phyloP scores from a whole-genome alignment of 2,888 invertebrate genomes.

The Aphodius granarius region DNA sequence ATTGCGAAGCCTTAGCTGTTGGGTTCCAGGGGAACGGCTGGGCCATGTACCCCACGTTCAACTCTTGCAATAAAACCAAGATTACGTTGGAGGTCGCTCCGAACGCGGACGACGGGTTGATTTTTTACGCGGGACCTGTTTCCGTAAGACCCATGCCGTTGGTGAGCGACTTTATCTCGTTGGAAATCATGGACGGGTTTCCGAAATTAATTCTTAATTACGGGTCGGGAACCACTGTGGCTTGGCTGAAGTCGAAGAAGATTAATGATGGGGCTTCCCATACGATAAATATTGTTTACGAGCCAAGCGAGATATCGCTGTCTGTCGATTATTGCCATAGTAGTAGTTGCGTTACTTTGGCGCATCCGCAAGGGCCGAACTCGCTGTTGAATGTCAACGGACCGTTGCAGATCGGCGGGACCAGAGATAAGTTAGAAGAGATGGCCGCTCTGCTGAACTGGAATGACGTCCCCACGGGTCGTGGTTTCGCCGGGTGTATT shows the following conservation, averaged over 20 bases:
- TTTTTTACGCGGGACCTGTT: slow-evolving; percentile 90
- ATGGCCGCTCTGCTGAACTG: slow-evolving; percentile 68
- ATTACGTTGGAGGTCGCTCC: slow-evolving; percentile 83
- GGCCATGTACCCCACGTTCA: slow-evolving; percentile 88
- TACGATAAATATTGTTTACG: slow-evolving; percentile 77
- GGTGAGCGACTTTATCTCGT: slow-evolving; percentile 82
- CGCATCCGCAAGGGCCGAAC: slow-evolving; percentile 41
- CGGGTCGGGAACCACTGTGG: slow-evolving; percentile 77
- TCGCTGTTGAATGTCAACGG: slow-evolving; percentile 68
- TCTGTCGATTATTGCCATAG: slow-evolving; percentile 50
- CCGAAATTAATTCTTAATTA: slow-evolving; percentile 84
- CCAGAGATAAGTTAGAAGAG: slow-evolving; percentile 65
- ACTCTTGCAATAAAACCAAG: slow-evolving; percentile 82
- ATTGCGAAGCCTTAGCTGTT: slow-evolving; percentile 86
- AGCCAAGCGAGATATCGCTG: slow-evolving; percentile 49
- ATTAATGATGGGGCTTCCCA: slow-evolving; percentile 87
- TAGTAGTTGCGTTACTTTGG: slow-evolving; percentile 47
- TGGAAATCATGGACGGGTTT: slow-evolving; percentile 83
- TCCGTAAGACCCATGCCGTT: slow-evolving; percentile 64
- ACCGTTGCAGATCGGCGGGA: slow-evolving; percentile 84
- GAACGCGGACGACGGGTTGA: slow-evolving; percentile 73
- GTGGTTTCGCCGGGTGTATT: slow-evolving; percentile 86
- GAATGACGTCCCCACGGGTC: slow-evolving; percentile 68
- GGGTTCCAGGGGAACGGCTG: slow-evolving; percentile 90
- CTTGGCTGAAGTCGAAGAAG: slow-evolving; percentile 70